These are phyloP conservation scores for Scaptomyza montana DNA, from an alignment of 1,140 invertebrate genomes.

Conservation along the genomic window DNA sequence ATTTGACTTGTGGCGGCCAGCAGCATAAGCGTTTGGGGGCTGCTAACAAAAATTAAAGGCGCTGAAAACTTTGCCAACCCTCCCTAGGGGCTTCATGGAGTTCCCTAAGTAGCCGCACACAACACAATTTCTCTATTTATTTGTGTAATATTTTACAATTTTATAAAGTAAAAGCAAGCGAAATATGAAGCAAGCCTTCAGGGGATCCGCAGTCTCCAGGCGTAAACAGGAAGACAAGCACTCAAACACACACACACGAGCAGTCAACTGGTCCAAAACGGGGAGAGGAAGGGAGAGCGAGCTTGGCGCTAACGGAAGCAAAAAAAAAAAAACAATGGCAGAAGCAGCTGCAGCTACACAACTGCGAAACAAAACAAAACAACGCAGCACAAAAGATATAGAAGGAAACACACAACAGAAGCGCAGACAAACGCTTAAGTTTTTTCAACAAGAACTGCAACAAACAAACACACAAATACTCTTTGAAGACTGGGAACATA, in stretches of 20 bases:
- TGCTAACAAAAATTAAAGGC: constrained; percentile 56
- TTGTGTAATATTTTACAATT: constrained; percentile 80
- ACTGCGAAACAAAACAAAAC: constrained; percentile 51
- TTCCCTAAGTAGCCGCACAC: constrained; percentile 62
- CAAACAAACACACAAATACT: constrained; percentile 11
- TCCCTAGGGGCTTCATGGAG: constrained; percentile 16
- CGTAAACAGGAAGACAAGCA: constrained; percentile 65
- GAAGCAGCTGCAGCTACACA: constrained; percentile 66
- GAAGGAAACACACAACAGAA: constrained; percentile 33
- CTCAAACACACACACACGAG: constrained; percentile 31
- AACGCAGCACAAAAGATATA: background rate
- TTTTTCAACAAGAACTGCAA: constrained; percentile 38
- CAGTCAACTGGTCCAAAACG: background rate
- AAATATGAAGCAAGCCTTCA: constrained; percentile 62
- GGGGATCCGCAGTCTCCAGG: constrained; percentile 51
- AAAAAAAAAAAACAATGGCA: constrained; percentile 56
- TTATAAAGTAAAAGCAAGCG: constrained; percentile 68
- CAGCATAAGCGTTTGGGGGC: background rate
- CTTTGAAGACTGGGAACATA: constrained; percentile 17
- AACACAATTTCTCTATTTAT: constrained; percentile 68
- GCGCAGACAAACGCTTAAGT: constrained; percentile 38
- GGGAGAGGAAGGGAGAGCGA: background rate
- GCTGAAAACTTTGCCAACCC: constrained; percentile 31
- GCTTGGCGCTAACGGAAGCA: constrained; percentile 70
- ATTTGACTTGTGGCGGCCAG: constrained; percentile 51